A percentile compares a stretch with the other conserved stretches of the same genome.
phyloP scores from a whole-genome alignment of 1,140 invertebrate species.

The Oedothorax gibbosus region DNA sequence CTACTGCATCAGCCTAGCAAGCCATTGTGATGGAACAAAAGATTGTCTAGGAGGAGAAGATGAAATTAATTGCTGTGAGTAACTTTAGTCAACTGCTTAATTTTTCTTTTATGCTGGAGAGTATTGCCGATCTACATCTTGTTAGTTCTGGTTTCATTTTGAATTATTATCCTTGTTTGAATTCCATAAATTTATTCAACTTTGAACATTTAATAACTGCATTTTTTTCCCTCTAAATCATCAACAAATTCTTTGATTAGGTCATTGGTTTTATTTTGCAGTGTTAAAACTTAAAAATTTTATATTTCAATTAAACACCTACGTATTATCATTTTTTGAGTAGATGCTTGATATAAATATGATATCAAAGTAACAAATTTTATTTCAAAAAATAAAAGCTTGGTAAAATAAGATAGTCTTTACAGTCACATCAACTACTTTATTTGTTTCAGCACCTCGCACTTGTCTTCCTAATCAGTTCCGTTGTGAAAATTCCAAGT shows the following conservation, averaged over 20 bases:
- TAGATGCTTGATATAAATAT: background rate
- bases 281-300: too few relatives aligned
- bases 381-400: background rate
- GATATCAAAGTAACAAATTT: background rate
- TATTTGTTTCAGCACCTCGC: conserved; percentile 67
- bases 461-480: conserved; percentile 75
- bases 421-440: background rate
- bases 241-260: too few relatives aligned
- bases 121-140: too few relatives aligned
- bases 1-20: conserved; percentile 71
- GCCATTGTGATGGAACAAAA: conserved; percentile 74
- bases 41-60: conserved; percentile 82
- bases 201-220: too few relatives aligned
- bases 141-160: too few relatives aligned
- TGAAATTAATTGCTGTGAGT: conserved; percentile 77
- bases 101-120: background rate
- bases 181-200: too few relatives aligned
- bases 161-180: too few relatives aligned
- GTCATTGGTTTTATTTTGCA: too few relatives aligned
- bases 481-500: conserved; percentile 62
- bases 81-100: background rate
- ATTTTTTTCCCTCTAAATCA: too few relatives aligned
- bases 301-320: too few relatives aligned
- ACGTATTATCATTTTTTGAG: too few relatives aligned
- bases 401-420: background rate